Percentiles rank a stretch among this genome's conserved stretches.
Conservation (phyloP, 2,888 invertebrate species). For the Diachrysia chrysitis region DNA sequence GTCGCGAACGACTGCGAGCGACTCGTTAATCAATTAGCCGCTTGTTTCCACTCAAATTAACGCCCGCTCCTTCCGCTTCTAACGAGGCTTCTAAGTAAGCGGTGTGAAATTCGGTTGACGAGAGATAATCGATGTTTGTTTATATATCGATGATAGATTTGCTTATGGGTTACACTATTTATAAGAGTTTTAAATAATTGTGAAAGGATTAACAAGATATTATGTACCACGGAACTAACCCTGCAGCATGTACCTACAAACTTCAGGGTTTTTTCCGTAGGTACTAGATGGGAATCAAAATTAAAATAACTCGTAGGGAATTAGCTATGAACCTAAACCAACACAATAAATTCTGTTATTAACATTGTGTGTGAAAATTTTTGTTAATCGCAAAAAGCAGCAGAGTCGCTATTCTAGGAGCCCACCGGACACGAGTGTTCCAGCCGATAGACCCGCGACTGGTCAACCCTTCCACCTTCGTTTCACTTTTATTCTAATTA, state of each 20-base stretch:
- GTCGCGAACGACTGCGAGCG: constrained; percentile 53
- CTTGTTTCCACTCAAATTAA: constrained; percentile 81
- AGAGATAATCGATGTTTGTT: constrained; percentile 5
- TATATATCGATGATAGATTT: background rate
- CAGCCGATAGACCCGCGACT: constrained; percentile 58
- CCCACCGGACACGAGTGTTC: constrained; percentile 57
- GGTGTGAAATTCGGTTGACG: background rate
- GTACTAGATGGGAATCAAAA: too few species aligned
- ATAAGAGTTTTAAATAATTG: background rate
- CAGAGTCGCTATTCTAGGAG: constrained; percentile 43
- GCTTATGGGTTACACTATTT: background rate
- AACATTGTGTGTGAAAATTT: too few species aligned
- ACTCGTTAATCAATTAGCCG: constrained; percentile 78
- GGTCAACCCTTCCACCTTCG: constrained; percentile 62
- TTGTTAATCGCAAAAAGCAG: background rate
- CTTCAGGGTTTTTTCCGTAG: too few species aligned
- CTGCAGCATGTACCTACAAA: too few species aligned
- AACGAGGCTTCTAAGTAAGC: constrained; percentile 32
- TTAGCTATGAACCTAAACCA: too few species aligned
- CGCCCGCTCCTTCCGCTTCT: constrained; percentile 60
- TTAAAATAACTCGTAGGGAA: too few species aligned
- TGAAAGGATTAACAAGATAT: too few species aligned
- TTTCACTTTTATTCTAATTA: constrained; percentile 68
- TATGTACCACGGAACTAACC: background rate
- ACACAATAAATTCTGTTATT: too few species aligned